A percentile compares a stretch with the other conserved stretches of the same genome.
Evolutionary conservation across 2,113 vertebrate species (phyloP).

Genomic region (Onychostruthus taczanowskii): DNA sequence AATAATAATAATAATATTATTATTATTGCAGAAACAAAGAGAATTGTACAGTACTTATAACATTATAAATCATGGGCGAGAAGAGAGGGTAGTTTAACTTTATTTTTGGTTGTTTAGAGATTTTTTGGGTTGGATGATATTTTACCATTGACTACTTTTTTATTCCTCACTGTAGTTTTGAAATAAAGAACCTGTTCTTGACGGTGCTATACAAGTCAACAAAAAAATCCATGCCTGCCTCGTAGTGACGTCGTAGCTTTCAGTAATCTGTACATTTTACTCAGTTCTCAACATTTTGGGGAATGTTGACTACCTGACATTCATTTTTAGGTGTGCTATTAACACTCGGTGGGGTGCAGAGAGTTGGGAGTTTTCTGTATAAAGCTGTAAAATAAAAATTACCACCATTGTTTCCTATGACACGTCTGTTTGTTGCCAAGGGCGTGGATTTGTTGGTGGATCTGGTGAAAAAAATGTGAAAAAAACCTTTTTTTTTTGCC

Average conservation of each 20-base stretch:
- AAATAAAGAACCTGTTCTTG: conserved; percentile 88
- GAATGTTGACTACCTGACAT: conserved; percentile 94
- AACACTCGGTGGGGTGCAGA: conserved; percentile 88
- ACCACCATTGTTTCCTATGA: conserved; percentile 97
- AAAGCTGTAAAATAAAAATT: conserved; percentile 99
- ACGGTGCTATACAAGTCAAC: conserved; percentile 93
- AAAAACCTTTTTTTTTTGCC: background rate
- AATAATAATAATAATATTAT: conserved; percentile 44
- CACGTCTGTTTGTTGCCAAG: conserved; percentile 66
- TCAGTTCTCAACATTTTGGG: conserved; percentile 95
- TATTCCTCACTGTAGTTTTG: conserved; percentile 94
- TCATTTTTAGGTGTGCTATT: conserved; percentile 94
- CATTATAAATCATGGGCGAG: conserved; percentile 73
- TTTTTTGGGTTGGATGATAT: conserved; percentile 75
- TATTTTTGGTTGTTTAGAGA: conserved; percentile 79
- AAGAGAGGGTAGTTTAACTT: conserved; percentile 80
- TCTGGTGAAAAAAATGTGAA: background rate
- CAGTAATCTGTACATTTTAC: conserved; percentile 85
- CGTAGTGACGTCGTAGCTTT: conserved; percentile 94
- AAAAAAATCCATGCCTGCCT: conserved; percentile 89
- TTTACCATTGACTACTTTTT: conserved; percentile 88
- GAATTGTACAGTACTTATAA: conserved; percentile 86
- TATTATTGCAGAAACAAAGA: conserved; percentile 63
- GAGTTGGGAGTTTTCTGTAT: conserved; percentile 94
- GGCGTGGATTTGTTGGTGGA: background rate